Evolutionary conservation across 2,113 vertebrate species (phyloP).

Genomic region (Callospermophilus lateralis): DNA sequence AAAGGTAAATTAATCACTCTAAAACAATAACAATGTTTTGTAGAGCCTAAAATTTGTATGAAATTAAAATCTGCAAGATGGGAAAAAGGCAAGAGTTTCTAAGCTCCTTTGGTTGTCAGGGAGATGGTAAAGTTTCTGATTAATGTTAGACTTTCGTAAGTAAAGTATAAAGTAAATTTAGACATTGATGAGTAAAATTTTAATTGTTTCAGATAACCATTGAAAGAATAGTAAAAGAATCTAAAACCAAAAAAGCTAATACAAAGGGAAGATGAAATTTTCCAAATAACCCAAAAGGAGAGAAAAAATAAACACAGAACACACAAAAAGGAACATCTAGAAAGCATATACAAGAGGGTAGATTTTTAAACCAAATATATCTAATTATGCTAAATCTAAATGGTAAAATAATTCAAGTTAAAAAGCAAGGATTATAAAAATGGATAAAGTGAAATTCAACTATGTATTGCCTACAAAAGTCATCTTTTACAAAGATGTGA

Average conservation of each 20-base stretch:
- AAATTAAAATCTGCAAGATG: background rate
- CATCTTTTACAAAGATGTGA: too few relatives aligned
- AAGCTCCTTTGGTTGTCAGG: background rate
- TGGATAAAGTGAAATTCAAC: background rate
- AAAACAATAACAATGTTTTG: background rate
- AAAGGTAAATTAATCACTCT: background rate
- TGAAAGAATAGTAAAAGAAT: background rate
- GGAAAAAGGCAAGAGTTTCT: background rate
- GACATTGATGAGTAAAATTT: background rate
- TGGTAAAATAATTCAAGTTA: background rate
- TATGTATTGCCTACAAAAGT: too few relatives aligned
- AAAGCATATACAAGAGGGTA: background rate
- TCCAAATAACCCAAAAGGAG: background rate
- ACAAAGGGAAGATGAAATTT: background rate
- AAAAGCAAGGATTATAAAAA: background rate
- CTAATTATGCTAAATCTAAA: background rate
- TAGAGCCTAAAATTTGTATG: background rate
- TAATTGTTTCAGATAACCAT: background rate
- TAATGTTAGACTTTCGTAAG: background rate
- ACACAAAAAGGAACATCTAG: background rate
- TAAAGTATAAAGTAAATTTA: background rate
- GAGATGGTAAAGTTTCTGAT: background rate
- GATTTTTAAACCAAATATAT: background rate
- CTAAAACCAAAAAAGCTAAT: background rate
- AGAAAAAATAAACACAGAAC: background rate